These are phyloP conservation scores for Proteles cristata DNA, from an alignment of 2,113 vertebrate genomes.

Conservation along the genomic window DNA sequence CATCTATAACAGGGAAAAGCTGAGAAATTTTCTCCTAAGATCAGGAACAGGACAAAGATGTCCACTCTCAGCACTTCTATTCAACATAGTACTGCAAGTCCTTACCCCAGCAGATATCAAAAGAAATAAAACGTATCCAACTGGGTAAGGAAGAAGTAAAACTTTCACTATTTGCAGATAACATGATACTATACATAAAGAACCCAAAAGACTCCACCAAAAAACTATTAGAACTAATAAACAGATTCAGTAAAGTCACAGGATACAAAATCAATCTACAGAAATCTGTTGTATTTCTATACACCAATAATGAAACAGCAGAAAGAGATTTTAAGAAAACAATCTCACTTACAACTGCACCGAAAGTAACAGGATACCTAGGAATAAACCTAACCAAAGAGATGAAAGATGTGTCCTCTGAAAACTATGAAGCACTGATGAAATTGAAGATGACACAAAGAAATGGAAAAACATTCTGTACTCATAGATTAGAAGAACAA, in stretches of 20 bases:
- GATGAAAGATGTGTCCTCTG: not conserved
- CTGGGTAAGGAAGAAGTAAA: not conserved
- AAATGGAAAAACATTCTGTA: not conserved
- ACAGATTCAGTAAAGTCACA: not conserved
- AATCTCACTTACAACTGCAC: not conserved
- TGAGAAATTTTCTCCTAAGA: not conserved
- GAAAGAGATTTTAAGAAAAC: not conserved
- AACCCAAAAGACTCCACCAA: not conserved
- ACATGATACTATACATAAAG: not conserved
- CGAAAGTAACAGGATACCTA: not conserved
- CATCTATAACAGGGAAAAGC: not conserved
- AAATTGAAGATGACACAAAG: not conserved
- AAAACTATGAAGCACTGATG: not conserved
- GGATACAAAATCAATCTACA: not conserved
- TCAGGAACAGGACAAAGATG: not conserved
- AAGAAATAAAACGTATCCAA: not conserved
- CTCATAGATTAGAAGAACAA: not conserved
- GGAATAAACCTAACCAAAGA: not conserved
- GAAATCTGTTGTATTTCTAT: not conserved
- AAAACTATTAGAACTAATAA: not conserved
- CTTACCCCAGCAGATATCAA: not conserved
- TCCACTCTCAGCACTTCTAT: not conserved
- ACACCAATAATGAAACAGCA: not conserved
- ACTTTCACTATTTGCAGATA: not conserved
- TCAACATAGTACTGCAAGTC: not conserved